Evolutionary conservation across 2,113 vertebrate species (phyloP).

Genomic region (Rostratula benghalensis): DNA sequence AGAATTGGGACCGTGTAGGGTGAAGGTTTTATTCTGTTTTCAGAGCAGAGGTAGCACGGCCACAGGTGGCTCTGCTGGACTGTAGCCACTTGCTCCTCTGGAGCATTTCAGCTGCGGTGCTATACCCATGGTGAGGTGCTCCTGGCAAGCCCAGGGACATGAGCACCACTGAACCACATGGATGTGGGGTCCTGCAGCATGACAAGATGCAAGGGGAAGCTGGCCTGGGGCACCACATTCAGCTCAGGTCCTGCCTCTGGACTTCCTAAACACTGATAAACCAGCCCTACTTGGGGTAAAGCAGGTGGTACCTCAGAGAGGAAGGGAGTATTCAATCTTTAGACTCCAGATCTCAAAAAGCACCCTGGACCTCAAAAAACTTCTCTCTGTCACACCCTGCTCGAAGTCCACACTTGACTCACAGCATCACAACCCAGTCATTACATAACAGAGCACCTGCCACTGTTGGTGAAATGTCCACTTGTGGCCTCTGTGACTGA

Average conservation of each 20-base stretch:
- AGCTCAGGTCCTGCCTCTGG: background rate
- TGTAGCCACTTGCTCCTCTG: background rate
- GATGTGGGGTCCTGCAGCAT: background rate
- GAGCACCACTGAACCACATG: background rate
- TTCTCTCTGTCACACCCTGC: background rate
- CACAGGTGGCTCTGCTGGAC: background rate
- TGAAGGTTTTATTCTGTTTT: background rate
- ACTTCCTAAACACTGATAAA: background rate
- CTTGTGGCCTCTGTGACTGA: background rate
- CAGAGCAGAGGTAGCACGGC: background rate
- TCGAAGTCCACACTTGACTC: background rate
- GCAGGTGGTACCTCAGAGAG: background rate
- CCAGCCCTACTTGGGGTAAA: background rate
- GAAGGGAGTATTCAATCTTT: background rate
- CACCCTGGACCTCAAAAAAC: background rate
- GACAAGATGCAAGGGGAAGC: background rate
- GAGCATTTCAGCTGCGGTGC: background rate
- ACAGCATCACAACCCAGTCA: background rate
- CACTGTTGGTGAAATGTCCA: background rate
- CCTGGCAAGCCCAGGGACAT: background rate
- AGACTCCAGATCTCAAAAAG: background rate
- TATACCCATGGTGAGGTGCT: accelerated
- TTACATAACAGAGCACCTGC: background rate
- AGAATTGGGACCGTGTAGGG: background rate
- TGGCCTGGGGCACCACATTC: background rate